Evolutionary conservation across 2,888 invertebrate species (phyloP).

Genomic region (Gerris lacustris): DNA sequence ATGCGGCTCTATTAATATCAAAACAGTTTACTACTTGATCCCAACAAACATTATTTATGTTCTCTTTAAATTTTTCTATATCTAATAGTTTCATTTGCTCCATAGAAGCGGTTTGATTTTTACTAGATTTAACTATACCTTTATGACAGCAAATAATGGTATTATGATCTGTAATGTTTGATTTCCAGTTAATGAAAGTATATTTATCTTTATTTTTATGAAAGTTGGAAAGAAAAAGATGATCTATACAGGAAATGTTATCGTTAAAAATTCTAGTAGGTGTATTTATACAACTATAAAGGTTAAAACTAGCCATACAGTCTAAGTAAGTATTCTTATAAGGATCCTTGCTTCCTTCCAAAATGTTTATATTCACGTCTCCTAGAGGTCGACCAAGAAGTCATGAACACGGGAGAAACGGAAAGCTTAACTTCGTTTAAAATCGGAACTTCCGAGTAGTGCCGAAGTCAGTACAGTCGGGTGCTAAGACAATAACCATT

Average conservation of each 20-base stretch:
- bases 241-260: neutral
- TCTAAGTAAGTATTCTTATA: neutral
- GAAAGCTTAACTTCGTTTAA: too few species aligned
- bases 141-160: neutral
- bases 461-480: too few species aligned
- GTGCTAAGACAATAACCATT: too few species aligned
- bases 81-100: neutral
- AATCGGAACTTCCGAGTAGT: too few species aligned
- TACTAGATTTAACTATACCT: neutral
- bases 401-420: too few species aligned
- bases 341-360: neutral
- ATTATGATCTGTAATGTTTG: neutral
- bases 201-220: neutral
- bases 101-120: neutral
- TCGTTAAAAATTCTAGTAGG: neutral
- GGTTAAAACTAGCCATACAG: neutral
- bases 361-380: neutral
- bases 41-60: neutral
- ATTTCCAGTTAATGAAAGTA: neutral
- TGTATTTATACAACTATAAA: neutral
- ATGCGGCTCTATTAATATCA: neutral
- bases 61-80: neutral
- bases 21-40: neutral
- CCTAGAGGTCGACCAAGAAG: too few species aligned
- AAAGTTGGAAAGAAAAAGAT: neutral